Percentiles rank a stretch among this genome's conserved stretches.
Conservation (phyloP, 2,113 vertebrate species). For the Sinosuthora webbiana region DNA sequence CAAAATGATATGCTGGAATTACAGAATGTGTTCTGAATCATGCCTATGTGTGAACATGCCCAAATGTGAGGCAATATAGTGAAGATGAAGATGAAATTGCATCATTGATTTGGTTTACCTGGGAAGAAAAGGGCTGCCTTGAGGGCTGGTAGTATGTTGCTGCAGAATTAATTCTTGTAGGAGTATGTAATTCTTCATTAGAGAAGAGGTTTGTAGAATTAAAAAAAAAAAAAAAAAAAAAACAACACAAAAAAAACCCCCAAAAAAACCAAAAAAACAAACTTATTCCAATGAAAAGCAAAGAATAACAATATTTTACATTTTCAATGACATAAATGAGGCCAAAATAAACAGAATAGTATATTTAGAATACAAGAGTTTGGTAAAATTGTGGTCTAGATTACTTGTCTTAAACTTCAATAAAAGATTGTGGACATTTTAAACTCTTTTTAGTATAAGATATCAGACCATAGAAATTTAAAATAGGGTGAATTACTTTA, state of each 20-base stretch:
- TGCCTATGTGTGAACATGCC: neutral
- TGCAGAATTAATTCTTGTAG: neutral
- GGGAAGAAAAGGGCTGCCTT: neutral
- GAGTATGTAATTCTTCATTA: neutral
- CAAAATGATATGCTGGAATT: conserved; percentile 17
- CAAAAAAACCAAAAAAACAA: too few relatives aligned
- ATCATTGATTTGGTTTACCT: neutral
- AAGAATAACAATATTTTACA: neutral
- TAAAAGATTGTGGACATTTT: neutral
- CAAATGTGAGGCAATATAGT: neutral
- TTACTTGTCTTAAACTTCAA: neutral
- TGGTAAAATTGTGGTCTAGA: neutral
- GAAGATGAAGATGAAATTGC: neutral
- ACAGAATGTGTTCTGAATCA: neutral
- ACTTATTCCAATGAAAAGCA: neutral
- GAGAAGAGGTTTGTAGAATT: neutral
- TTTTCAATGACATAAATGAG: neutral
- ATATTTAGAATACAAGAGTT: neutral
- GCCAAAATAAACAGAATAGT: neutral
- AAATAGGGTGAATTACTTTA: neutral
- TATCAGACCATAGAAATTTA: neutral
- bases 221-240: too few relatives aligned
- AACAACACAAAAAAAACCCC: too few relatives aligned
- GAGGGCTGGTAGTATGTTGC: neutral
- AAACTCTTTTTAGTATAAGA: neutral